These are phyloP conservation scores for Centruroides vittatus DNA, from an alignment of 1,140 invertebrate species.

Conservation along the genomic window DNA sequence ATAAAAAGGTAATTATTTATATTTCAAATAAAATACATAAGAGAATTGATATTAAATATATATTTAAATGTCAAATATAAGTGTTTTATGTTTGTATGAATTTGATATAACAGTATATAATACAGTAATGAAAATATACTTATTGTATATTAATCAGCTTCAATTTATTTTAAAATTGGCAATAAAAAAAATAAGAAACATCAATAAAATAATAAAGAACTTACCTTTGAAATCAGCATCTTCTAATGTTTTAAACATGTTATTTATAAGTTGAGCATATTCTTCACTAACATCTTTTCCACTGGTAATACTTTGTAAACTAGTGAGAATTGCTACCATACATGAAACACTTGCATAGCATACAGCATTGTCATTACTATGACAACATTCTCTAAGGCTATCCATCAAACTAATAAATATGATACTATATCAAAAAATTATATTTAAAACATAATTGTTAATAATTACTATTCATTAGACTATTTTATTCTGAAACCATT, in stretches of 20 bases:
- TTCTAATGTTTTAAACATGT: constrained; percentile 51
- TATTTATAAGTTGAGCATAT: constrained; percentile 46
- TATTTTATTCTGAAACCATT: too few species aligned
- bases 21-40: too few species aligned
- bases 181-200: background rate
- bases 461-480: background rate
- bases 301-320: constrained; percentile 58
- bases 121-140: too few species aligned
- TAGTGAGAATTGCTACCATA: constrained; percentile 62
- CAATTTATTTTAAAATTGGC: too few species aligned
- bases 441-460: background rate
- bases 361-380: constrained; percentile 48
- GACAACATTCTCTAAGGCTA: constrained; percentile 70
- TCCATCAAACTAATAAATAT: constrained; percentile 60
- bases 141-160: too few species aligned
- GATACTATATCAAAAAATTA: constrained; percentile 9
- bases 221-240: constrained; percentile 58
- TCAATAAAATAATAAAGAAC: background rate
- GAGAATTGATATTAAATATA: too few species aligned
- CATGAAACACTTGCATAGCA: constrained; percentile 66
- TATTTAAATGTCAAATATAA: too few species aligned
- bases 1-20: too few species aligned
- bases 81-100: too few species aligned
- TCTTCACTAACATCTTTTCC: constrained; percentile 29
- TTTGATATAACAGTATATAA: too few species aligned